Conservation (phyloP, 2,113 vertebrate species). For the Corythornis madagascariensis region DNA sequence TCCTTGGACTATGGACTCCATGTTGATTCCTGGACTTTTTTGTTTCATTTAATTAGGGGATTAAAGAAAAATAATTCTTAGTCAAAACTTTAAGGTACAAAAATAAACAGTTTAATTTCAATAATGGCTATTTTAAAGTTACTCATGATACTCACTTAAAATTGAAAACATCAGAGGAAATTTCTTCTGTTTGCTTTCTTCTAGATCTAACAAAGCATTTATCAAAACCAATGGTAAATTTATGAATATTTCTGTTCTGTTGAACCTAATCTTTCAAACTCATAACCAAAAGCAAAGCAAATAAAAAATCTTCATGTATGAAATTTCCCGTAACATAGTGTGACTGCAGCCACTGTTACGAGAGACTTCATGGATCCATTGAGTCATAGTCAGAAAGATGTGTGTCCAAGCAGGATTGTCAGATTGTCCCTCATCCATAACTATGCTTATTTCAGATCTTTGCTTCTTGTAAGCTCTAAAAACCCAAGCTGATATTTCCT, state of each 20-base stretch:
- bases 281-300: not conserved
- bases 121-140: not conserved
- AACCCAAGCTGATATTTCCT: not conserved
- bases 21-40: not conserved
- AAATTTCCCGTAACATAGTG: not conserved
- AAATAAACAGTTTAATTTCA: not conserved
- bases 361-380: not conserved
- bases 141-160: not conserved
- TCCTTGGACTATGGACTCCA: not conserved
- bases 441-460: not conserved
- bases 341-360: not conserved
- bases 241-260: not conserved
- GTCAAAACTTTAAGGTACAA: not conserved
- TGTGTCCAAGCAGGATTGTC: not conserved
- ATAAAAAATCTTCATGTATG: not conserved
- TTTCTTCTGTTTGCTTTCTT: not conserved
- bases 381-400: not conserved
- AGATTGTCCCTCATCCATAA: not conserved
- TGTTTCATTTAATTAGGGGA: not conserved
- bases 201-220: not conserved
- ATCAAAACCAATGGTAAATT: fast-evolving
- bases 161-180: not conserved
- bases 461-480: not conserved
- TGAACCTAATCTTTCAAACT: not conserved
- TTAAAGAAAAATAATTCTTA: not conserved